Conservation (phyloP, 2,113 vertebrate species). For the Myrmophylax atrothorax region DNA sequence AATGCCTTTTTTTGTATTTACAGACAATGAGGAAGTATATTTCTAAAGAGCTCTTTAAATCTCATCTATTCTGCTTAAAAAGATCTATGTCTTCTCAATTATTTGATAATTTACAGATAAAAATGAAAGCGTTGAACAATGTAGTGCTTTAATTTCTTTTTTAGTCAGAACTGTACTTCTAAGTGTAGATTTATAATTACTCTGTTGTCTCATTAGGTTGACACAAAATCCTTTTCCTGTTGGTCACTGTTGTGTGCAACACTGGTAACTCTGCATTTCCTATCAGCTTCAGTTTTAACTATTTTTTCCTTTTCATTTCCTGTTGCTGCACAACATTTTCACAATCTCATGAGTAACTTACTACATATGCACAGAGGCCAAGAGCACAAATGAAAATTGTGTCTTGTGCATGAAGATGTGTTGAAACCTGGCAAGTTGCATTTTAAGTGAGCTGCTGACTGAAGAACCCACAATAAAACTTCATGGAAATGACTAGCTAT, state of each 20-base stretch:
- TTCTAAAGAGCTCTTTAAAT: neutral
- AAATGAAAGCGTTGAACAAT: neutral
- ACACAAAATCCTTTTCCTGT: neutral
- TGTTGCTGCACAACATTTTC: neutral
- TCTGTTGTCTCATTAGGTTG: neutral
- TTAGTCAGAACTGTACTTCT: neutral
- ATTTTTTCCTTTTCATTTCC: neutral
- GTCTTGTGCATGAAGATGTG: neutral
- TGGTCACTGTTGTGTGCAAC: neutral
- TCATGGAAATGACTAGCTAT: neutral
- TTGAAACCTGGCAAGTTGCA: neutral
- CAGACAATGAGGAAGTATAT: neutral
- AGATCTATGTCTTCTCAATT: neutral
- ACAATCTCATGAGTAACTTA: neutral
- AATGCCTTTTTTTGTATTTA: neutral
- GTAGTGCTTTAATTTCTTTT: neutral
- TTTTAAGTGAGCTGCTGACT: neutral
- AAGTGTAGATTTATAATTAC: neutral
- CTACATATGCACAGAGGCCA: rapidly evolving
- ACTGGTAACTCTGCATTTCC: neutral
- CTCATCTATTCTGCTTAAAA: neutral
- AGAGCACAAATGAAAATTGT: neutral
- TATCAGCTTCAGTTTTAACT: neutral
- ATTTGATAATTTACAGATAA: neutral
- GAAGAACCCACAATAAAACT: neutral